Evolutionary conservation across 1,140 invertebrate species (phyloP).

Genomic region (Steinernema feltiae): DNA sequence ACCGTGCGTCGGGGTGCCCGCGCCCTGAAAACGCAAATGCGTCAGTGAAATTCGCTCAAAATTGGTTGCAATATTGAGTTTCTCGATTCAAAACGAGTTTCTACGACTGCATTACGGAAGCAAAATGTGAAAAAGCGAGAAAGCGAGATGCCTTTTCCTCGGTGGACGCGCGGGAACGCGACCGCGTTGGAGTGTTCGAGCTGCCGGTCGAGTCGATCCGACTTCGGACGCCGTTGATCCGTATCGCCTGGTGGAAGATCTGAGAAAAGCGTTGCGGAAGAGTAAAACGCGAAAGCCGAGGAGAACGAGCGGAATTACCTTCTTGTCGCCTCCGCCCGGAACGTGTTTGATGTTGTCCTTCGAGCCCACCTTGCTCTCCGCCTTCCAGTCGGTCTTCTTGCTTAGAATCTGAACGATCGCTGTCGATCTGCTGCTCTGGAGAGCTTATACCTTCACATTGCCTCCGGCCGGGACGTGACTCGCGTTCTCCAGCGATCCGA

Average conservation of each 20-base stretch:
- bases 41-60: not conserved
- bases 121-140: not conserved
- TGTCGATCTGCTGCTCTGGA: conserved; percentile 63
- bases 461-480: conserved; percentile 69
- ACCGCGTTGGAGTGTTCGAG: not conserved
- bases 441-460: conserved; percentile 66
- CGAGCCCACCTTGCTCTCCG: conserved; percentile 84
- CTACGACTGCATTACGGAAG: not conserved
- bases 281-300: not conserved
- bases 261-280: conserved; percentile 13
- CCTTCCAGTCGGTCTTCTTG: conserved; percentile 77
- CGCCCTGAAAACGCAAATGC: not conserved
- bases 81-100: not conserved
- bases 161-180: not conserved
- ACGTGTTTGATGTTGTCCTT: conserved; percentile 81
- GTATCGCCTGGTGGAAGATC: conserved; percentile 25
- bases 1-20: not conserved
- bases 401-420: conserved; percentile 72
- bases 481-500: conserved; percentile 85
- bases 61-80: not conserved
- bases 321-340: conserved; percentile 79
- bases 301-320: conserved; percentile 66
- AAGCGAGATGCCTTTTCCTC: not conserved
- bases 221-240: conserved; percentile 3
- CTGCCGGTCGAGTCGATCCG: not conserved